phyloP scores from a whole-genome alignment of 2,113 vertebrate genomes.

The Pangasianodon gigas region DNA sequence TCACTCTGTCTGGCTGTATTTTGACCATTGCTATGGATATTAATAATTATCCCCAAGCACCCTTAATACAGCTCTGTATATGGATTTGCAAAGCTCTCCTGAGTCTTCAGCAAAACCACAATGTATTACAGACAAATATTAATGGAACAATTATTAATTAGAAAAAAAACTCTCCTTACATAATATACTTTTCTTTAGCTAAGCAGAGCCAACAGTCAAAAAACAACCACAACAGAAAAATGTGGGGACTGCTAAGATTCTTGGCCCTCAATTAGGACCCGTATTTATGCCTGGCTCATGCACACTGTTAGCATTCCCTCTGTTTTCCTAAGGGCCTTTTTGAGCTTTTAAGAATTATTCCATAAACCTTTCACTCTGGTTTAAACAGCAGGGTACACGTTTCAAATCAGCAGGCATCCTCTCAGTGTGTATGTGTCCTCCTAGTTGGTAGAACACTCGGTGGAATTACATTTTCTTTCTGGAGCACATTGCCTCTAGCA shows the following conservation, averaged over 20 bases:
- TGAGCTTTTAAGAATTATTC: slow-evolving; percentile 41
- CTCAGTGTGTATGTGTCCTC: neutral
- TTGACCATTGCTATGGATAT: neutral
- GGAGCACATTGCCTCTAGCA: slow-evolving; percentile 1
- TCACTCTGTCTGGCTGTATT: neutral
- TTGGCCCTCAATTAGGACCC: slow-evolving; percentile 22
- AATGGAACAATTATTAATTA: neutral
- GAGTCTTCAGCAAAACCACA: neutral
- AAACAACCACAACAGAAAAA: slow-evolving; percentile 35
- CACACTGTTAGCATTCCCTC: slow-evolving; percentile 46
- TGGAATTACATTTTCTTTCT: slow-evolving; percentile 23
- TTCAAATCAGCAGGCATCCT: slow-evolving; percentile 26
- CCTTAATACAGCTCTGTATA: neutral
- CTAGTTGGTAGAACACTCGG: neutral
- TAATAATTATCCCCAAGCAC: neutral
- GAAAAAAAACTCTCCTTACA: neutral
- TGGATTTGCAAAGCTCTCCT: neutral
- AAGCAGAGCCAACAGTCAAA: neutral
- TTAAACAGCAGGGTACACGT: neutral
- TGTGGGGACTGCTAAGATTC: slow-evolving; percentile 32
- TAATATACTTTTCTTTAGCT: neutral
- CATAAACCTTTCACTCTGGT: slow-evolving; percentile 49
- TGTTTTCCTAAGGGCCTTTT: slow-evolving; percentile 16
- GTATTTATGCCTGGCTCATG: slow-evolving; percentile 42
- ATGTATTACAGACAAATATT: neutral